Base-by-base conservation (phyloP, 1,140 invertebrate species). In the Drosophila pruinosa region DNA sequence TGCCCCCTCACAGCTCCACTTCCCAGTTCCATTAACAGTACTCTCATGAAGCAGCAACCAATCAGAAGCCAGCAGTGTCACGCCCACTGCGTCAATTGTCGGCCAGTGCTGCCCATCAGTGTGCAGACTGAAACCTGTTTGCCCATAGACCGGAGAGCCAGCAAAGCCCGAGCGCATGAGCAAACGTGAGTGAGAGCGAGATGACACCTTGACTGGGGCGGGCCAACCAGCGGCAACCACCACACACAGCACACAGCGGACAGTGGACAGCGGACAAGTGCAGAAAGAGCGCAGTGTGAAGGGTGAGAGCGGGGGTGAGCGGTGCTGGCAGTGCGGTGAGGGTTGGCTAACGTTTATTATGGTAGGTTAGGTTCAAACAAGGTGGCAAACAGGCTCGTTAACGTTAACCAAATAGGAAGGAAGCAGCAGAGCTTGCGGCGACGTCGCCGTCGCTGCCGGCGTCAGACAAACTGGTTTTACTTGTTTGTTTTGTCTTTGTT, bases 301-400 rank as follows among this genome's bases (percentile, higher is more conserved):
- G 26, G 41, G n/a, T 17, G 47, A 10, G 48, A 50, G 68, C 39
- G 73, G 41, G 19, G 17, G 59, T 38, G 58, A 26, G 72, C 36
- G 45, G 53, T 61, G 57, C 24, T n/a, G n/a, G n/a, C n/a, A n/a
- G 43, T 12, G 19, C 34, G 12, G 53, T 12, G 15, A 28, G 45
- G 53, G 59, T 26, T 57, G 69, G 61, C 28, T 19, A 53, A 31
- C 53, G 54, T 54, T 73, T 89, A 90, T 90, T 90, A 90, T 72
- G 86, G 89, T 90, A 90, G 89, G 89, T 90, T 90, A 90, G 85
- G 89, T 89, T 81, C 78, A 88, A 88, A 88, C 82, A 88, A 88
- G 82, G 78, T 88, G 82, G 83, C 78, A 88, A 88, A 82, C 82
- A 73, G 82, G 82, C 82, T 88, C 82, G 75, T 86, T 88, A 86